Conservation (phyloP, 2,888 invertebrate species). For the Nipponacmea schrenckii region DNA sequence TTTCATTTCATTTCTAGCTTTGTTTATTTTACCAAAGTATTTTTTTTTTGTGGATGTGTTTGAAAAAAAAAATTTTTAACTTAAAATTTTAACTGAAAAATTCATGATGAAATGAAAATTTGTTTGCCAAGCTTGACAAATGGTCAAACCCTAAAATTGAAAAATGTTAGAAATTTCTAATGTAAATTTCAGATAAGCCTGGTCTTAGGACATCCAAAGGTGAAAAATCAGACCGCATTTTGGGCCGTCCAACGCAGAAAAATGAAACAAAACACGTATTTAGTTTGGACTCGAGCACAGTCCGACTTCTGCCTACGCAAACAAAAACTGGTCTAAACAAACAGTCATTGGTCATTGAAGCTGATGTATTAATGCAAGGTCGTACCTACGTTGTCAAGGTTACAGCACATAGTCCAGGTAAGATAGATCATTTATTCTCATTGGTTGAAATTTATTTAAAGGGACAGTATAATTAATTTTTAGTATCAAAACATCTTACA, state of each 20-base stretch:
- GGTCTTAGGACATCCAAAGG: too few species aligned
- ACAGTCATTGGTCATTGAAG: conserved; percentile 58
- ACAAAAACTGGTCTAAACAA: conserved; percentile 55
- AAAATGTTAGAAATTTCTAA: not conserved
- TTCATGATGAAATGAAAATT: too few species aligned
- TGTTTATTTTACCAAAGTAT: too few species aligned
- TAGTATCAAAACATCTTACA: too few species aligned
- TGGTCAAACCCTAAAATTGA: too few species aligned
- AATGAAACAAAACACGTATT: conserved; percentile 18
- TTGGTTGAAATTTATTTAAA: not conserved
- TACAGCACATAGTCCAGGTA: conserved; percentile 45
- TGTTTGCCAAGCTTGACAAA: too few species aligned
- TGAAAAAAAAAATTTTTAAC: too few species aligned
- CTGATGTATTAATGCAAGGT: conserved; percentile 55
- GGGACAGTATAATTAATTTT: too few species aligned
- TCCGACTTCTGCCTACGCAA: conserved; percentile 22
- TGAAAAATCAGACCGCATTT: conserved; percentile 3
- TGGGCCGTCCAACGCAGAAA: not conserved
- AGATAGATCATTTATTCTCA: conserved; percentile 11
- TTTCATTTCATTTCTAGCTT: too few species aligned
- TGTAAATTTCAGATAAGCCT: conserved; percentile 3
- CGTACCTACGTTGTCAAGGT: conserved; percentile 57
- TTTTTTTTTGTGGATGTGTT: too few species aligned
- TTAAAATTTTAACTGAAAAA: too few species aligned
- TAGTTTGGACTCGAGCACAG: conserved; percentile 1